Evolutionary conservation across 1,140 invertebrate species (phyloP), one percentile per base, ranked within the genome.

Genomic region (Leptinotarsa lineolata): DNA sequence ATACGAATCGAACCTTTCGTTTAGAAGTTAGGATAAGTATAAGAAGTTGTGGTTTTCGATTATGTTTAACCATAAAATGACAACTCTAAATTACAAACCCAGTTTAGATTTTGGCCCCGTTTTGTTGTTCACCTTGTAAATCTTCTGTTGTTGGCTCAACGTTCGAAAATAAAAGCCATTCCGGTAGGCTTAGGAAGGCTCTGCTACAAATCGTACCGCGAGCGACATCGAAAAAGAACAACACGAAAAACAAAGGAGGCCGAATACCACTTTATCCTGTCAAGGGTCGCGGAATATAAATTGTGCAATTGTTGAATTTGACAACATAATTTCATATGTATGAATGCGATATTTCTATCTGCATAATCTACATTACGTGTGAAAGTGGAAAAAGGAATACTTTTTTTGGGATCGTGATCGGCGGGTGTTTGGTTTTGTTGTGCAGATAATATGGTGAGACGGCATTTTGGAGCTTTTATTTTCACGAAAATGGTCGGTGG

Each of bases 281-380:
- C 48, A n/a, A 54, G 48, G 15, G 48, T 54, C 48, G 48, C 48
- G 48, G 48, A 54, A n/a, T 16, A 54, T 54, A 54, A 54, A 54
- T 54, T 54, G 48, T 54, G n/a, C 48, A n/a, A 54, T 54, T 54
- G 48, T 54, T 18, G 48, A 6, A 54, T 54, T 54, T 54, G 48
- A 54, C 48, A 54, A 54, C 48, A 54, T 54, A 54, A 54, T 54
- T 54, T 18, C 48, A 54, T 54, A 18, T 54, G 48, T 54, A 54
- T 54, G 48, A 54, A 54, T 54, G n/a, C 48, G 48, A 54, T 54
- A 54, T 18, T 54, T 54, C 48, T 54, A 54, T 54, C 48, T 54
- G 48, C n/a, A 54, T 54, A 54, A 54, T 54, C 15, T 54, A 15
- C 48, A 54, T 54, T 54, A 39, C 30, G 30, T 39, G 30, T 39